Evolutionary conservation across 64 coral and sea anemone species (phyloP).

Genomic region (Pocillopora damicornis): DNA sequence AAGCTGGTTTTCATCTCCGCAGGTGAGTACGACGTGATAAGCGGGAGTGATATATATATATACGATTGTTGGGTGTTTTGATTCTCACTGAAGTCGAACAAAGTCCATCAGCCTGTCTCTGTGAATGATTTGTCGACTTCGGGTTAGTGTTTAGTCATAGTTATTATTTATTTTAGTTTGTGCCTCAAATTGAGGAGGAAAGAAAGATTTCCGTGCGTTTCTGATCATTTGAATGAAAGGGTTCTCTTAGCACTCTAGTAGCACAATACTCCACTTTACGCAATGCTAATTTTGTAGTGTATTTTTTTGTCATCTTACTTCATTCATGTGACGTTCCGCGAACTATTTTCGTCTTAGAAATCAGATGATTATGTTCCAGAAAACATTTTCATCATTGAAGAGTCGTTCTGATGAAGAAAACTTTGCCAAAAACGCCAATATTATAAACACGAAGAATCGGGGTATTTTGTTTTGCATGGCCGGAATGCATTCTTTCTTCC

Average conservation of each 20-base stretch:
- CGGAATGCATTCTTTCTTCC: slow-evolving; percentile 38
- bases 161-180: background rate
- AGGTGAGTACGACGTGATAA: slow-evolving; percentile 22
- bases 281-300: background rate
- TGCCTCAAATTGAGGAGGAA: background rate
- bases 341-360: background rate
- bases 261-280: slow-evolving; percentile 17
- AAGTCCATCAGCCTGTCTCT: background rate
- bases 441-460: background rate
- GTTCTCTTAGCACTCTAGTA: background rate
- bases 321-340: background rate
- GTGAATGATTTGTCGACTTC: background rate
- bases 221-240: slow-evolving; percentile 16
- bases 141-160: background rate
- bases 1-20: slow-evolving; percentile 27
- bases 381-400: background rate
- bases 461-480: background rate
- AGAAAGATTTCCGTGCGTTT: background rate
- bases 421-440: slow-evolving; percentile 1
- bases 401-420: background rate
- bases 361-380: background rate
- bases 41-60: background rate
- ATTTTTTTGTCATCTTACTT: background rate
- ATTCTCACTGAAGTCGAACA: slow-evolving; percentile 18
- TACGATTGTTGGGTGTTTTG: background rate